Percentiles rank a stretch among this genome's conserved stretches.
Conservation (phyloP, 2,113 vertebrate genomes). For the Polypterus bichir region DNA sequence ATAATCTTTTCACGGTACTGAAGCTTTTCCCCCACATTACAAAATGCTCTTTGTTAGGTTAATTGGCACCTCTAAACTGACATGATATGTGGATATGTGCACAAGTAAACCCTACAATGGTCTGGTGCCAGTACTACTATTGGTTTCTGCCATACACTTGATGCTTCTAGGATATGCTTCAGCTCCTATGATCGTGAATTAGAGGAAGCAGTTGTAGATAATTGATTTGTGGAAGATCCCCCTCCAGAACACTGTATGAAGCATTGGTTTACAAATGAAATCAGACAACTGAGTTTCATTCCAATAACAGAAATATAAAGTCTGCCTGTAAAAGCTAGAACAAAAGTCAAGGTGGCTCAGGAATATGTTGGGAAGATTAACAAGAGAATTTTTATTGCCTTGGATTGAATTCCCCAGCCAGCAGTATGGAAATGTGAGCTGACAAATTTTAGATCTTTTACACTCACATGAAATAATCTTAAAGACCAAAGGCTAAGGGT, state of each 20-base stretch:
- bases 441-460: background rate
- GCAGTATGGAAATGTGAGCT: background rate
- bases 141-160: too few species aligned
- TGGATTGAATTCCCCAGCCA: background rate
- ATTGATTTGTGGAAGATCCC: too few species aligned
- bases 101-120: too few species aligned
- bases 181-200: too few species aligned
- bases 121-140: too few species aligned
- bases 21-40: too few species aligned
- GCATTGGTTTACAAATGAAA: background rate
- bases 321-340: background rate
- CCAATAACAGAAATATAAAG: background rate
- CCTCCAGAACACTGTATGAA: background rate
- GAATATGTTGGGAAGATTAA: background rate
- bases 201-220: too few species aligned
- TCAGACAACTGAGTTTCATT: background rate
- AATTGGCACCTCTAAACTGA: too few species aligned
- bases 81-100: too few species aligned
- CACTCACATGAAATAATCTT: background rate
- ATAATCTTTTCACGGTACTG: too few species aligned
- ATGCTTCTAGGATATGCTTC: too few species aligned
- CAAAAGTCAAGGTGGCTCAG: background rate
- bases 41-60: too few species aligned
- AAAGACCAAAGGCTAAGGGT: conserved; percentile 1
- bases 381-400: background rate